Percentiles rank a stretch among this genome's conserved stretches.
phyloP scores from a whole-genome alignment of 2,888 invertebrate genomes.

The Argynnis bischoffii region DNA sequence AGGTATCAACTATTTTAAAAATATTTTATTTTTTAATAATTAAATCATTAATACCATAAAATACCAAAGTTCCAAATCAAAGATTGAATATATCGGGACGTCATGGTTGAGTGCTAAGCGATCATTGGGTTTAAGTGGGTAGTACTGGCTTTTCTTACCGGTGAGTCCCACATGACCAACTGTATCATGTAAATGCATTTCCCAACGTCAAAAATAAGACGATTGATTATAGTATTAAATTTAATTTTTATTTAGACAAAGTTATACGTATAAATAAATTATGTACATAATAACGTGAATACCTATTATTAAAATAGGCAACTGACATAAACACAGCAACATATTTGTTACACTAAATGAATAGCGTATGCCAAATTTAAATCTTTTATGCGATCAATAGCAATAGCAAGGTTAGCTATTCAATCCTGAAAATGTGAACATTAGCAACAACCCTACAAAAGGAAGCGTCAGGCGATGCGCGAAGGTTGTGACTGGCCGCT shows the following conservation, averaged over 20 bases:
- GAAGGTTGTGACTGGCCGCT: slow-evolving; percentile 47
- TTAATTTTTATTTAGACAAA: background rate
- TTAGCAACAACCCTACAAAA: slow-evolving; percentile 37
- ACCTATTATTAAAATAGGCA: background rate
- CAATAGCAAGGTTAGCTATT: slow-evolving; percentile 11
- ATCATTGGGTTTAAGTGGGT: too few species aligned
- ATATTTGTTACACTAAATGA: background rate
- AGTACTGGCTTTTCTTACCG: too few species aligned
- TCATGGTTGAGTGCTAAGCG: too few species aligned
- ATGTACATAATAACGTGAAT: background rate
- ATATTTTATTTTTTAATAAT: too few species aligned
- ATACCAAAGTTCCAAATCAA: too few species aligned
- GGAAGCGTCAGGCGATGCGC: slow-evolving; percentile 48
- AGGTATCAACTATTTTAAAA: too few species aligned
- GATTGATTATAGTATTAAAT: background rate
- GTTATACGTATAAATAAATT: background rate
- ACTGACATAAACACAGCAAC: background rate
- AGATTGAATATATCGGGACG: too few species aligned
- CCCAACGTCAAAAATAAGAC: too few species aligned
- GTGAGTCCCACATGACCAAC: too few species aligned
- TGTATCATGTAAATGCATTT: too few species aligned
- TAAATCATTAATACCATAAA: too few species aligned
- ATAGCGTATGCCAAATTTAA: slow-evolving; percentile 2
- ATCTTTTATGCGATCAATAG: slow-evolving; percentile 11
- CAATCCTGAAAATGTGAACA: slow-evolving; percentile 9